Evolutionary conservation across 2,888 invertebrate species (phyloP), one percentile per base, ranked within the genome.

Genomic region (Epinotia nisella): DNA sequence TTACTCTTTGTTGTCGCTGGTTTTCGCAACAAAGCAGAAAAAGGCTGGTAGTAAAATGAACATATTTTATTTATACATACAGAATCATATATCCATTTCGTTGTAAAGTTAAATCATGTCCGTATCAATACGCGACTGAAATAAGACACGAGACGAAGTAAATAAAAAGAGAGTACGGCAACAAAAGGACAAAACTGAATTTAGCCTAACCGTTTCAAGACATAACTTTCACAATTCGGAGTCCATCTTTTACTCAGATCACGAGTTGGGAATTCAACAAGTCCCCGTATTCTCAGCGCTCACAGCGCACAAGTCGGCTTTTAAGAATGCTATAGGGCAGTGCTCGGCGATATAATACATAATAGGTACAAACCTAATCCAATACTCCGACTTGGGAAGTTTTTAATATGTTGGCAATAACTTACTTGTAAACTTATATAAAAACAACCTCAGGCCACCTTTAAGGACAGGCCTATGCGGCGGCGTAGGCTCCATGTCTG

Each of bases 101-200:
- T 45, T 45, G 4, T 80, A 80, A 79, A 79, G 77, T 84, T 85
- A 83, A 86, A 88, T 85, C 87, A 88, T 87, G 83, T 82, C 81
- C 82, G 82, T 81, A 80, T 77, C 78, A 79, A 81, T 81, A 84
- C 85, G 84, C 81, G 79, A 83, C 77, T 79, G 80, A 80, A 79
- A 83, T 78, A 58, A n/a, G 15, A 29, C 29, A 29, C 5, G 13
- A 21, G 11, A 35, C 35, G 35, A 15, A 56, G 24, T 7, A 58
- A 58, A 29, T 13, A 29, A 56, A 55, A 55, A 21, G 24, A 55
- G 24, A 56, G 21, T 1, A 10, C 19, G 49, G 53, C 58, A 51
- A 45, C n/a, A 15, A 45, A 49, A 19, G 61, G 41, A 41, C 61
- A 19, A 41, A 41, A 58, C 58, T 58, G 58, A 58, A 58, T 29